Conservation (phyloP, 2,113 vertebrate genomes). For the Pachyramphus minor region DNA sequence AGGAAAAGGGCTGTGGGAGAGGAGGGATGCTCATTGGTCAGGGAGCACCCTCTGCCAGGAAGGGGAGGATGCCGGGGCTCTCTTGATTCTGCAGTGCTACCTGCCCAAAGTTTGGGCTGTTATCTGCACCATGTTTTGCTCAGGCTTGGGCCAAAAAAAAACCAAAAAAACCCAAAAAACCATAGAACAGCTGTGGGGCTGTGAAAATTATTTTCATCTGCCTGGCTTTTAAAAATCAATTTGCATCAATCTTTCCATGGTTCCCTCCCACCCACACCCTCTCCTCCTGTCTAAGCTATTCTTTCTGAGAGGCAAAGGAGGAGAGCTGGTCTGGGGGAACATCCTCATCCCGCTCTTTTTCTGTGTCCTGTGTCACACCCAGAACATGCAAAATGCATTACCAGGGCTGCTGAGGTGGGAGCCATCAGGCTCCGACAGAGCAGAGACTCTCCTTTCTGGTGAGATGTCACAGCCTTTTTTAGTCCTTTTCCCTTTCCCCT, state of each 20-base stretch:
- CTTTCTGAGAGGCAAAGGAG: not conserved
- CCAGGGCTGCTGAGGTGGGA: not conserved
- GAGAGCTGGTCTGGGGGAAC: not conserved
- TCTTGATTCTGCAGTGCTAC: not conserved
- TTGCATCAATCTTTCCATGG: constrained; percentile 76
- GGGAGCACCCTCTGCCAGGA: fast-evolving
- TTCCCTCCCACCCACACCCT: constrained; percentile 58
- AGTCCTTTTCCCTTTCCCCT: not conserved
- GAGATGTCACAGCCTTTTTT: not conserved
- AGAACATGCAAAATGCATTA: not conserved
- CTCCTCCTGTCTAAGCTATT: not conserved
- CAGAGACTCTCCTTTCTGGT: not conserved
- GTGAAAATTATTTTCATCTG: constrained; percentile 79
- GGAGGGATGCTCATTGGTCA: not conserved
- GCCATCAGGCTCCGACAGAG: not conserved
- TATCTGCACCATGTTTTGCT: constrained; percentile 39
- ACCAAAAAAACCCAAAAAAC: no score
- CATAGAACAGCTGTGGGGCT: constrained; percentile 67
- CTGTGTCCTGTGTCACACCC: not conserved
- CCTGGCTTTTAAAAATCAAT: constrained; percentile 73
- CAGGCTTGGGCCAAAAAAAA: constrained; percentile 53
- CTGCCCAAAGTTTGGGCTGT: not conserved
- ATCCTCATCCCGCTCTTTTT: not conserved
- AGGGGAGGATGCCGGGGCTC: not conserved
- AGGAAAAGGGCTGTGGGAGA: not conserved